Percentiles rank a stretch among this genome's conserved stretches.
phyloP scores from a whole-genome alignment of 2,113 vertebrate species.

The Cricetomys ansorgei region DNA sequence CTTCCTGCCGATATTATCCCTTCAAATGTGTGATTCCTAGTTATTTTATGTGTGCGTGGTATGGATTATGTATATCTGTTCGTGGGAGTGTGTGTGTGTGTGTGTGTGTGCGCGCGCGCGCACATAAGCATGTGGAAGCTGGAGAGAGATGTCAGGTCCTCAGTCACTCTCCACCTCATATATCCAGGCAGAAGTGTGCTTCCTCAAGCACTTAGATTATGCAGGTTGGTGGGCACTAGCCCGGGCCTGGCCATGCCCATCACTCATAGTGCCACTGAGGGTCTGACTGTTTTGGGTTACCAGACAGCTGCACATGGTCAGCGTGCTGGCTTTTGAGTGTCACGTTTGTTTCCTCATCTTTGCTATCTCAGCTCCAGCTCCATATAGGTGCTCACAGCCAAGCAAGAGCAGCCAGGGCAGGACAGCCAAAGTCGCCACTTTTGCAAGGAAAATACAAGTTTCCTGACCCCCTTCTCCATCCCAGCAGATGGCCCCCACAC shows the following conservation, averaged over 20 bases:
- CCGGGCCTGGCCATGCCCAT: no score
- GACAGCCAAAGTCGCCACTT: neutral
- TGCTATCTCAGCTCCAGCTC: neutral
- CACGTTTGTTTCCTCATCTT: neutral
- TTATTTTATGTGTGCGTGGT: neutral
- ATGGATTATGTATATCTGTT: neutral
- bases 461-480: neutral
- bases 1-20: neutral
- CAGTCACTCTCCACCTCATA: no score
- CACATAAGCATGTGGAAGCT: neutral
- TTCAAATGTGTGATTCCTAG: neutral
- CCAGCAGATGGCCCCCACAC: neutral
- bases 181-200: neutral
- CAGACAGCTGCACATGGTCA: neutral
- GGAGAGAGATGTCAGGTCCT: neutral
- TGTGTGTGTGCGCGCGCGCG: neutral
- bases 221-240: neutral
- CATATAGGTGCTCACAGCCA: neutral
- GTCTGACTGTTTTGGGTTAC: accelerated
- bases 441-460: neutral
- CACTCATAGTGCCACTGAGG: accelerated
- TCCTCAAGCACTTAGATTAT: neutral
- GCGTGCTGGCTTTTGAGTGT: neutral
- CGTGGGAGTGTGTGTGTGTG: neutral
- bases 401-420: neutral